Conservation (phyloP, 2,888 invertebrate species). For the Philhelius pedissequus region DNA sequence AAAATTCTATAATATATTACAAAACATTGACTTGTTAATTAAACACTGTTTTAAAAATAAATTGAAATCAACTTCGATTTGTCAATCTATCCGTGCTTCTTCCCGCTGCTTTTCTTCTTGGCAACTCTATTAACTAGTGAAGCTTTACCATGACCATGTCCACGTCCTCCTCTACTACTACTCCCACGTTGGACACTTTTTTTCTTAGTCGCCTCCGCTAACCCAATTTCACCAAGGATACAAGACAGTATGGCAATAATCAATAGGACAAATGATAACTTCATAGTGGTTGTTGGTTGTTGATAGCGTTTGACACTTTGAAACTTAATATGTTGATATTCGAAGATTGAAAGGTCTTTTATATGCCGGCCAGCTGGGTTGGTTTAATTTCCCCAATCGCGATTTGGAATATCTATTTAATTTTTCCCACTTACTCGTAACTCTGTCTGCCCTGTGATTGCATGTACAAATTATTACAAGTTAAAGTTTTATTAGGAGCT, state of each 20-base stretch:
- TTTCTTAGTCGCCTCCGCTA: constrained; percentile 45
- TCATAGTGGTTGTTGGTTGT: constrained; percentile 18
- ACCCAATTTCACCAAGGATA: constrained; percentile 33
- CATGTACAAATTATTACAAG: background rate
- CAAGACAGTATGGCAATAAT: constrained; percentile 46
- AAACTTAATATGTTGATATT: constrained; percentile 12
- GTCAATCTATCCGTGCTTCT: constrained; percentile 41
- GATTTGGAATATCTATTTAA: constrained; percentile 5
- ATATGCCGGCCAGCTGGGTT: constrained; percentile 22
- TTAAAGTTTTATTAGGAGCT: background rate
- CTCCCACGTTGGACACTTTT: constrained; percentile 26
- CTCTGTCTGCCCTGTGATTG: background rate
- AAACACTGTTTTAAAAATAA: background rate
- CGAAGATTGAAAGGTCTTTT: constrained; percentile 26
- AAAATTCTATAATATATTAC: background rate
- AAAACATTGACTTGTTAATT: background rate
- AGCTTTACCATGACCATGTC: constrained; percentile 5
- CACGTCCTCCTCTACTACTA: background rate
- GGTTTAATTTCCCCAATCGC: background rate
- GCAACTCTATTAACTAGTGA: background rate
- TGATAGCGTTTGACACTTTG: background rate
- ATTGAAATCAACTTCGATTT: background rate
- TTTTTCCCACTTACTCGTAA: background rate
- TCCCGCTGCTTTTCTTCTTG: constrained; percentile 28
- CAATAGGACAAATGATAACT: constrained; percentile 38